A percentile compares a stretch with the other conserved stretches of the same genome.
Conservation (phyloP, 1,140 invertebrate species). For the Spodoptera frugiperda region DNA sequence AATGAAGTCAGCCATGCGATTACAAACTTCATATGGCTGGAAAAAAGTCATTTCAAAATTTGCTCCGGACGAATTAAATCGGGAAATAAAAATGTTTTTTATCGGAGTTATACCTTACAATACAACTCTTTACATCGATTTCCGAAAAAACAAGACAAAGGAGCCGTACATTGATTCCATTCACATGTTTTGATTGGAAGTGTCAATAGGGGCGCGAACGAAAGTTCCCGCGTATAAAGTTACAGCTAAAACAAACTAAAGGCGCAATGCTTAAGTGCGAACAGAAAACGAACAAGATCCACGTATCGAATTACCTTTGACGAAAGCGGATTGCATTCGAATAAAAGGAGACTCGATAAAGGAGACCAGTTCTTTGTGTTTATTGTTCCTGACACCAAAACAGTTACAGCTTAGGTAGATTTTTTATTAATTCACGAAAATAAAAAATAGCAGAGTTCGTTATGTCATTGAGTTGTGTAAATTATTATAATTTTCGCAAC, state of each 20-base stretch:
- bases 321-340: slow-evolving; percentile 74
- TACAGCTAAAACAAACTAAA: slow-evolving; percentile 81
- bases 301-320: slow-evolving; percentile 81
- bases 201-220: slow-evolving; percentile 82
- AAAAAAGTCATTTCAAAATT: no score
- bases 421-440: neutral
- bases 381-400: slow-evolving; percentile 44
- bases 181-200: slow-evolving; percentile 82
- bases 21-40: no score
- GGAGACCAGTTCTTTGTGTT: slow-evolving; percentile 57
- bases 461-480: neutral
- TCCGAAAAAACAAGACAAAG: slow-evolving; percentile 30
- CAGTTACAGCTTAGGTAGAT: slow-evolving; percentile 5
- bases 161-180: slow-evolving; percentile 46
- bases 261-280: slow-evolving; percentile 79
- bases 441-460: neutral
- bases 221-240: slow-evolving; percentile 69
- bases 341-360: slow-evolving; percentile 72
- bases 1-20: no score
- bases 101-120: neutral
- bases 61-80: neutral
- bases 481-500: neutral
- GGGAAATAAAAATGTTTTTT: neutral
- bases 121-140: slow-evolving; percentile 22
- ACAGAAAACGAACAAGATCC: slow-evolving; percentile 81